A percentile compares a stretch with the other conserved stretches of the same genome.
Evolutionary conservation across 2,888 invertebrate species (phyloP).

Genomic region (Lochmaea capreae): DNA sequence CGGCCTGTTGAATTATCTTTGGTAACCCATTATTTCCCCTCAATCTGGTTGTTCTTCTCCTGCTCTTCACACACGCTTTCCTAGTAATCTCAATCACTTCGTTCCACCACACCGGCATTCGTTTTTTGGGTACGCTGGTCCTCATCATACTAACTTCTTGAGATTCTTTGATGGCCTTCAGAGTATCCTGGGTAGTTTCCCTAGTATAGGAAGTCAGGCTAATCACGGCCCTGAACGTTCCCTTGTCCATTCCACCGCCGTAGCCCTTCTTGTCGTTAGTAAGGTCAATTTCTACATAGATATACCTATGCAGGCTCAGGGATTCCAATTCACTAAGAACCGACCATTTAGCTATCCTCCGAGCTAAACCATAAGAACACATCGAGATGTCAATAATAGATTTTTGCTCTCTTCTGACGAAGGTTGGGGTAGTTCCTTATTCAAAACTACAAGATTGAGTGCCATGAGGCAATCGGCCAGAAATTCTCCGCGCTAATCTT

Average conservation of each 20-base stretch:
- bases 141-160: constrained; percentile 7
- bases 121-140: neutral
- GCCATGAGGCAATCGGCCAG: neutral
- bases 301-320: neutral
- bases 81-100: neutral
- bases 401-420: too few species aligned
- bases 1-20: neutral
- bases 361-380: neutral
- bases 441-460: constrained; percentile 11
- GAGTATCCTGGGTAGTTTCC: neutral
- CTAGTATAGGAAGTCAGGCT: neutral
- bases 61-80: constrained; percentile 9
- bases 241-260: neutral
- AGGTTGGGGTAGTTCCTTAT: neutral
- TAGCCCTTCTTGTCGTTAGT: neutral
- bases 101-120: constrained; percentile 19
- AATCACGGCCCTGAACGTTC: neutral
- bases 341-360: constrained; percentile 4
- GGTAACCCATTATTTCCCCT: too few species aligned
- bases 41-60: too few species aligned
- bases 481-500: constrained; percentile 6
- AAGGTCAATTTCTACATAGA: neutral
- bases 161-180: neutral
- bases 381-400: neutral
- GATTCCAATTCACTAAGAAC: neutral